Evolutionary conservation across 2,113 vertebrate species (phyloP), one percentile per base, ranked within the genome.

Genomic region (Melospiza georgiana): DNA sequence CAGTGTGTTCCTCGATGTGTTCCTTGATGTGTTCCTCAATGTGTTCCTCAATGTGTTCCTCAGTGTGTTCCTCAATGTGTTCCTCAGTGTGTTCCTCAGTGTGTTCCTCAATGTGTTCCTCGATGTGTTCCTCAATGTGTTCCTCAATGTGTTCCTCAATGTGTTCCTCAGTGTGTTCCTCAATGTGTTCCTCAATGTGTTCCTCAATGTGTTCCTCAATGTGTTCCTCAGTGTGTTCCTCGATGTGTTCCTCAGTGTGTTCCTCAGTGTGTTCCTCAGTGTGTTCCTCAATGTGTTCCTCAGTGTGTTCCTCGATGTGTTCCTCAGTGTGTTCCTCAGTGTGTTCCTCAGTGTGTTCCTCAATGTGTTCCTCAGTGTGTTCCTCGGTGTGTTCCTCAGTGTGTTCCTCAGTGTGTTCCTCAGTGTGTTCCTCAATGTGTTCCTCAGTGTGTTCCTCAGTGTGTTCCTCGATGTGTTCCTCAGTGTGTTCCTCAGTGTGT

Each of bases 11-110:
- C 37, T 37, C 37, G 9, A 37, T 1, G 27, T 30, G 51, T 3
- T 37, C 44, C 71, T 4, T 1, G 6, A 3, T 39, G 15, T 25
- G 39, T 1, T 41, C 37, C 37, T 37, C 37, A 37, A 10, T 1
- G 27, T 30, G 51, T 3, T 37, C 44, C 71, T 4, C 1, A 37
- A 5, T 39, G 39, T 39, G 39, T 39, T 39, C 37, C 37, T 37
- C 37, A 37, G 9, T 1, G 27, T 30, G 51, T 3, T 37, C 44
- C 71, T 4, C 1, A 4, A 11, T 1, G 27, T 28, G 51, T 4
- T 37, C 37, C 37, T 37, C 37, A 37, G 9, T 1, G 27, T 30
- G 51, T 3, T 37, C 44, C 71, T 4, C 1, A 39, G 5, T 39
- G 15, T 25, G 39, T 1, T 41, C 37, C 37, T 37, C 37, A 37